Conservation (phyloP, 2,113 vertebrate genomes). For the Oceanites oceanicus region DNA sequence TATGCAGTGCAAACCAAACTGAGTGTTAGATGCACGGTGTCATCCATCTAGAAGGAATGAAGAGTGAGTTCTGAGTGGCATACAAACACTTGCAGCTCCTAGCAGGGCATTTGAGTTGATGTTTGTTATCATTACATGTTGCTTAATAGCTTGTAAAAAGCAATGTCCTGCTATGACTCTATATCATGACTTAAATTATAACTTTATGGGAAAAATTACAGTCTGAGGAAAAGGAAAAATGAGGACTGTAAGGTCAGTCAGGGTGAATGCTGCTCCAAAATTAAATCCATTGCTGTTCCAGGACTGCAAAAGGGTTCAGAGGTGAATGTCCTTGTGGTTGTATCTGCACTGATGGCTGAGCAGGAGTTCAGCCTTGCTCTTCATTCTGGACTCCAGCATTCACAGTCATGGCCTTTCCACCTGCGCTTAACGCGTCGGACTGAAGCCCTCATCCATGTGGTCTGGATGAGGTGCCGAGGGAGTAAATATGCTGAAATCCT, state of each 20-base stretch:
- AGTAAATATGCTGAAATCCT: not conserved
- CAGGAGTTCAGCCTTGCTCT: not conserved
- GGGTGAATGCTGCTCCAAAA: not conserved
- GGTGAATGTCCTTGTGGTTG: not conserved
- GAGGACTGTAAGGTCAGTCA: not conserved
- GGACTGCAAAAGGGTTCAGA: not conserved
- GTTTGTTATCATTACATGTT: not conserved
- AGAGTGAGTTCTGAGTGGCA: not conserved
- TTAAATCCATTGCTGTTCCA: not conserved
- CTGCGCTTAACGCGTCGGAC: not conserved
- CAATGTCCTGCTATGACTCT: not conserved
- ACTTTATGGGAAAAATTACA: not conserved
- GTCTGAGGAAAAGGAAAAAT: not conserved
- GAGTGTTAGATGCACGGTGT: not conserved
- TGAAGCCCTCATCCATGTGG: not conserved
- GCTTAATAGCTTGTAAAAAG: not conserved
- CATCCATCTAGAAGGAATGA: not conserved
- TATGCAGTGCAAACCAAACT: not conserved
- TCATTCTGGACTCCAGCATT: not conserved
- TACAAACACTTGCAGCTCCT: not conserved
- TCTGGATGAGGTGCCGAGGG: not conserved
- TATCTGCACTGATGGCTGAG: not conserved
- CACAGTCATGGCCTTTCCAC: not conserved
- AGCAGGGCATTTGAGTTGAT: not conserved
- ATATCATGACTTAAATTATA: not conserved